A percentile compares a stretch with the other conserved stretches of the same genome.
These are phyloP conservation scores for Proterorhinus semilunaris DNA, from an alignment of 2,113 vertebrate genomes.

Conservation along the genomic window DNA sequence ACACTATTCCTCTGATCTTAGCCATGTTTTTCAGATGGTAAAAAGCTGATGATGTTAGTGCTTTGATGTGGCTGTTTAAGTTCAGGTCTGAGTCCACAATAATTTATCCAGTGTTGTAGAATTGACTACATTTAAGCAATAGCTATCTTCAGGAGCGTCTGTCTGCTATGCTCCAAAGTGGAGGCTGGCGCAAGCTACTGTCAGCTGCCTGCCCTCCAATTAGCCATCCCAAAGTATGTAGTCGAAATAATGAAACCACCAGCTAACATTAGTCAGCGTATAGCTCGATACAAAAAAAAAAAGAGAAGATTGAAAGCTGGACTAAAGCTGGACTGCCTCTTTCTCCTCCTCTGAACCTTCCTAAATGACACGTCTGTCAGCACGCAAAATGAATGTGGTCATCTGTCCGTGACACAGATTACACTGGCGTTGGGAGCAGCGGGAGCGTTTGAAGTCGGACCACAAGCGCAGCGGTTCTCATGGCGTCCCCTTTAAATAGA, in stretches of 20 bases:
- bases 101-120: no score
- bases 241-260: conserved; percentile 26
- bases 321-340: conserved; percentile 28
- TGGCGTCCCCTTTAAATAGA: conserved; percentile 73
- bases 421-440: conserved; percentile 50
- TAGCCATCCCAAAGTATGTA: background rate
- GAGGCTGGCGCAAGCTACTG: background rate
- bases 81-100: no score
- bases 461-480: conserved; percentile 55
- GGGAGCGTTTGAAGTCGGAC: conserved; percentile 62
- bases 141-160: background rate
- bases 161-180: background rate
- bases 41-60: no score
- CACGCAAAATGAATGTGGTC: conserved; percentile 65
- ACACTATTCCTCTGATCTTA: no score
- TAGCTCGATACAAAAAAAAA: conserved; percentile 2
- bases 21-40: no score
- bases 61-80: no score
- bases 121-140: no score
- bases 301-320: background rate
- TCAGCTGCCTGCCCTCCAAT: background rate
- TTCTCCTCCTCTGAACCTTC: conserved; percentile 44
- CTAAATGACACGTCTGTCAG: conserved; percentile 62
- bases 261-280: conserved; percentile 19
- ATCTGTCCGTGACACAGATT: conserved; percentile 67